These are phyloP conservation scores for Bombus fervidus DNA, from an alignment of 1,140 invertebrate genomes.

Conservation along the genomic window DNA sequence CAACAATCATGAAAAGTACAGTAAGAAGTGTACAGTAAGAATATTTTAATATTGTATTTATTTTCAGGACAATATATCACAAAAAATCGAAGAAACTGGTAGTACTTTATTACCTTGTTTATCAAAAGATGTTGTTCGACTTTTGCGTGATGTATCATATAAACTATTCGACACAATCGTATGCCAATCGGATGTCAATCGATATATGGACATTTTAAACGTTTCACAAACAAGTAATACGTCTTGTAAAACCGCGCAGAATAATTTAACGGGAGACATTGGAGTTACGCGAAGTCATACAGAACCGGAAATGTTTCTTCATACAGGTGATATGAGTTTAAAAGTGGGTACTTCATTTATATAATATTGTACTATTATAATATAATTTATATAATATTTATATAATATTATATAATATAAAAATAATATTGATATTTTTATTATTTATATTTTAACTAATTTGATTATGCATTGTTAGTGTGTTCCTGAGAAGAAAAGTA, in stretches of 20 bases:
- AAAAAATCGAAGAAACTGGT: slow-evolving; percentile 74
- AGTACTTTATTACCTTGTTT: slow-evolving; percentile 73
- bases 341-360: neutral
- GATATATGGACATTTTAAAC: slow-evolving; percentile 30
- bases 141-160: slow-evolving; percentile 66
- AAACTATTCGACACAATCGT: slow-evolving; percentile 70
- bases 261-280: neutral
- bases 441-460: neutral
- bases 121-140: slow-evolving; percentile 63
- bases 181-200: slow-evolving; percentile 52
- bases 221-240: neutral
- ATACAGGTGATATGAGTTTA: neutral
- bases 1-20: no score
- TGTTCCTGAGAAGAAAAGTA: neutral
- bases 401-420: neutral
- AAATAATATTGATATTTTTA: neutral
- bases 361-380: neutral
- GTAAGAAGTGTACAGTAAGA: neutral
- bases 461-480: neutral
- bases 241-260: neutral
- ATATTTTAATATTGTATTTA: neutral
- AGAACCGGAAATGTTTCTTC: slow-evolving; percentile 25
- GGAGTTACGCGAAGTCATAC: slow-evolving; percentile 18
- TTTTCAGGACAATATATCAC: slow-evolving; percentile 64
- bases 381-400: neutral